These are phyloP conservation scores for Albula glossodonta DNA, from an alignment of 2,113 vertebrate genomes.

Conservation along the genomic window DNA sequence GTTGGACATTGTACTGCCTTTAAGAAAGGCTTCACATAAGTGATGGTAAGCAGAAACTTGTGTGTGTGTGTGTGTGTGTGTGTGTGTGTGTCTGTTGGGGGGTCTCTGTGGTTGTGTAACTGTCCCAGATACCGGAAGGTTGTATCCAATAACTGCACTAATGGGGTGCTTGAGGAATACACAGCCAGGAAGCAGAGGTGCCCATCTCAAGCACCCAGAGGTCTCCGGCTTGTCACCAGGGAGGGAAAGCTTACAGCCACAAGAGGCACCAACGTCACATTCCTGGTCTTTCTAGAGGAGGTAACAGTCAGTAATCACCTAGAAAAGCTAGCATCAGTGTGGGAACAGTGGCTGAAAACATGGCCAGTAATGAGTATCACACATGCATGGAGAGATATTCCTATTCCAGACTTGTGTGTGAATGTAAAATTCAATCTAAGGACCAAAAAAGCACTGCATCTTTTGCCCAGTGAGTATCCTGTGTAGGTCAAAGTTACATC, in stretches of 20 bases:
- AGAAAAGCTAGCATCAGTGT: too few relatives aligned
- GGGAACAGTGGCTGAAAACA: too few relatives aligned
- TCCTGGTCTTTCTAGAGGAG: conserved; percentile 91
- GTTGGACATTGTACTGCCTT: not conserved
- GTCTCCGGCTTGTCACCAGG: conserved; percentile 85
- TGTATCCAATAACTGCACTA: conserved; percentile 95
- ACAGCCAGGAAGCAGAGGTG: conserved; percentile 87
- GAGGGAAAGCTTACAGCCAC: conserved; percentile 84
- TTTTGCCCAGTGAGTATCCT: too few relatives aligned
- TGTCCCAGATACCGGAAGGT: conserved; percentile 87
- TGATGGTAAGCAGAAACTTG: not conserved
- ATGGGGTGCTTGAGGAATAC: conserved; percentile 83
- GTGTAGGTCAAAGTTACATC: too few relatives aligned
- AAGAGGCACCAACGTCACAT: conserved; percentile 86
- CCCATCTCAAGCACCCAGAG: conserved; percentile 81
- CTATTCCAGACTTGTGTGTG: too few relatives aligned
- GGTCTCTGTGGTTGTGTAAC: not conserved
- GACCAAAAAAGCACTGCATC: too few relatives aligned
- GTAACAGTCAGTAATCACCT: conserved; percentile 70
- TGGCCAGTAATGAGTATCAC: too few relatives aligned
- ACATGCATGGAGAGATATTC: too few relatives aligned
- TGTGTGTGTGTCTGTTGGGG: not conserved
- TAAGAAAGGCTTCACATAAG: not conserved
- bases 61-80: not conserved
- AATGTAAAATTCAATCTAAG: too few relatives aligned